Evolutionary conservation across 2,113 vertebrate genomes (phyloP).

Genomic region (Scartelaos histophorus): DNA sequence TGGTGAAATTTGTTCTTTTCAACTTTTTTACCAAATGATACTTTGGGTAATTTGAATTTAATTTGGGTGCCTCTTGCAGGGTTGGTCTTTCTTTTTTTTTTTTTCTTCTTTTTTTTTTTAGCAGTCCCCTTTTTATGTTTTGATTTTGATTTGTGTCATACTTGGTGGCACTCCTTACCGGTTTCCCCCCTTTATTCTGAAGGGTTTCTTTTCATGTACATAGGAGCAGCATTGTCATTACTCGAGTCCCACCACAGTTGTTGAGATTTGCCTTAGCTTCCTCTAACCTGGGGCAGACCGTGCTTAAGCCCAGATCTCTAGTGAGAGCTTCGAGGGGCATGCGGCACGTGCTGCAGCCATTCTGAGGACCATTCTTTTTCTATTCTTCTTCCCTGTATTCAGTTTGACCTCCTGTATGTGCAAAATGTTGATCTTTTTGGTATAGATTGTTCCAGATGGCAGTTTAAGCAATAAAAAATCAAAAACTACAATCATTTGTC

Average conservation of each 20-base stretch:
- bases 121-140: constrained; percentile 22
- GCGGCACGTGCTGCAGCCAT: constrained; percentile 80
- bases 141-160: constrained; percentile 33
- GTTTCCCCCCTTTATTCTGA: constrained; percentile 9
- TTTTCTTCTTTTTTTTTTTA: background rate
- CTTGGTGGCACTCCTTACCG: constrained; percentile 16
- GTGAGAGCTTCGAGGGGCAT: constrained; percentile 73
- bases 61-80: constrained; percentile 53
- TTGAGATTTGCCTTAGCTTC: constrained; percentile 88
- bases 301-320: constrained; percentile 76
- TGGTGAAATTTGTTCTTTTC: constrained; percentile 8
- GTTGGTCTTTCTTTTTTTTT: constrained; percentile 23
- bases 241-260: constrained; percentile 70
- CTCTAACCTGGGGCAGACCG: constrained; percentile 78
- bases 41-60: constrained; percentile 52
- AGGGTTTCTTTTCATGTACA: constrained; percentile 59
- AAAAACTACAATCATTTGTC: constrained; percentile 54
- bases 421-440: constrained; percentile 92
- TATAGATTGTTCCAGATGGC: constrained; percentile 94
- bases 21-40: constrained; percentile 52
- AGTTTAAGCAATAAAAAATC: constrained; percentile 97
- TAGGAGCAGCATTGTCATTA: constrained; percentile 43
- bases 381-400: constrained; percentile 86
- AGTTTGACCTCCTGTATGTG: constrained; percentile 91
- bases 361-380: constrained; percentile 92